Evolutionary conservation across 2,113 vertebrate genomes (phyloP).

Genomic region (Pipa parva): DNA sequence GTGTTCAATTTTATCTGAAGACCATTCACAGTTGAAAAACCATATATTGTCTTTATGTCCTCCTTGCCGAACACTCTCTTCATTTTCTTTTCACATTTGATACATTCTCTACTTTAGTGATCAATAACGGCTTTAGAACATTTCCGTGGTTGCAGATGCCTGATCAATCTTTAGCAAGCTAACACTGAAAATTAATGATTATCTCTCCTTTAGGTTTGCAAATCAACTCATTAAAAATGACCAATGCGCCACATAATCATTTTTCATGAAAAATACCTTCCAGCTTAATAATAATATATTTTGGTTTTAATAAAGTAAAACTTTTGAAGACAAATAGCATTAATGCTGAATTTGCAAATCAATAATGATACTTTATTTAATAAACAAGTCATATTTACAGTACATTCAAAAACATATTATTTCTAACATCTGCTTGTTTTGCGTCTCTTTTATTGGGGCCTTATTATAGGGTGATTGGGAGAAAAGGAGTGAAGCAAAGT

Average conservation of each 20-base stretch:
- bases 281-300: conserved; percentile 42
- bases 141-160: conserved; percentile 51
- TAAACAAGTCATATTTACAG: too few species aligned
- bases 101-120: conserved; percentile 43
- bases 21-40: conserved; percentile 25
- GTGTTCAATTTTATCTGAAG: conserved; percentile 13
- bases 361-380: too few species aligned
- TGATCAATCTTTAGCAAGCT: conserved; percentile 58
- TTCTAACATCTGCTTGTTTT: too few species aligned
- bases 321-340: conserved; percentile 29
- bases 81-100: conserved; percentile 30
- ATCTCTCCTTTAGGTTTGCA: conserved; percentile 51
- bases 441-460: too few species aligned
- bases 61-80: not conserved
- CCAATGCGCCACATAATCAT: conserved; percentile 27
- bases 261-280: conserved; percentile 50
- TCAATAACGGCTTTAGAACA: conserved; percentile 51
- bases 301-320: conserved; percentile 35
- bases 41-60: conserved; percentile 12
- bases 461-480: too few species aligned
- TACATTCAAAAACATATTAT: too few species aligned
- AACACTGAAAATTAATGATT: conserved; percentile 55
- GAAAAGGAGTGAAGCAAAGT: too few species aligned
- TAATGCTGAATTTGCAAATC: too few species aligned
- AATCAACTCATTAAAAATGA: conserved; percentile 47